Base-by-base conservation (phyloP, 64 coral and sea anemone genomes). In the Cladopsammia gracilis region DNA sequence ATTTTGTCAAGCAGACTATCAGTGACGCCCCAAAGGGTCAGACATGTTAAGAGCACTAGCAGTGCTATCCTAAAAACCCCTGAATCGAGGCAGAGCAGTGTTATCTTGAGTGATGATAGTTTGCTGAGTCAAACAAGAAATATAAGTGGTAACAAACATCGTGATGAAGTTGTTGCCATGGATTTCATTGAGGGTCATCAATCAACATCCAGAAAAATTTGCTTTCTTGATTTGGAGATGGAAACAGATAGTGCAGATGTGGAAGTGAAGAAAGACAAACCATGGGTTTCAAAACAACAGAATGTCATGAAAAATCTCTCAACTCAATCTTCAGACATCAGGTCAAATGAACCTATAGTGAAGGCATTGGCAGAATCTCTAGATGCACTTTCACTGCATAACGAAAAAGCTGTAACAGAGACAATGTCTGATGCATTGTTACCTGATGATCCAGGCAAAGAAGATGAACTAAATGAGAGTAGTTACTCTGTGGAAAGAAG, bases 41-140 rank as follows among this genome's bases (percentile, higher is more conserved):
- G 58, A 83, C 5, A 66, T 48, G 25, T 26, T 25, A 88, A 94
- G 3, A 89, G 25, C 0, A 71, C 3, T 0, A 25, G 74, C 49
- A 51, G 88, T 43, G 70, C 26, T 69, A 44, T 44, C 44, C 75
- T 69, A 4, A 89, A n/a, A 75, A 94, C 92, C 66, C 92, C 92
- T 11, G 58, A 75, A 45, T 89, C 87, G 20, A 88, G 77, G 42
- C 51, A 75, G 57, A 94, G 78, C 56, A 84, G 77, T 48, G 47
- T 94, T 62, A 46, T 94, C 51, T 64, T 94, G 26, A 14, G 48
- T 23, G 77, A 71, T 20, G 69, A 50, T 67, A 19, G 7, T 25
- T 24, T 84, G 3, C 19, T 10, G 18, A 6, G 46, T 22, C 18
- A 66, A 51, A 51, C 16, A 47, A 25, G 3, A 48, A 11, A 48